A percentile compares a stretch with the other conserved stretches of the same genome.
phyloP scores from a whole-genome alignment of 2,113 vertebrate species.

The Athene cunicularia region DNA sequence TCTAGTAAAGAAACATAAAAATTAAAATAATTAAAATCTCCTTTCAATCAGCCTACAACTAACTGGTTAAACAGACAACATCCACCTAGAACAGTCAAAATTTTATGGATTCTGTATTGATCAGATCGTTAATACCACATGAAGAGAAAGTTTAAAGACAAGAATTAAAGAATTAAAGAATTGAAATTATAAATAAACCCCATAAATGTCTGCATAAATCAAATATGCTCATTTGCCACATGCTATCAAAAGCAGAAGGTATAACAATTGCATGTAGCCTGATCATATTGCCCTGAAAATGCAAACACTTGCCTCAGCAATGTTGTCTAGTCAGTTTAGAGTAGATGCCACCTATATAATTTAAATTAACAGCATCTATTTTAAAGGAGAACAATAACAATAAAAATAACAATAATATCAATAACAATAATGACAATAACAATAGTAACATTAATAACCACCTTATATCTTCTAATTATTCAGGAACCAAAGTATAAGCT shows the following conservation, averaged over 20 bases:
- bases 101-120: background rate
- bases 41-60: constrained; percentile 26
- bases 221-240: background rate
- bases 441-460: background rate
- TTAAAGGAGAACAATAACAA: background rate
- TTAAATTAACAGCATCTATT: background rate
- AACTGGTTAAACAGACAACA: constrained; percentile 17
- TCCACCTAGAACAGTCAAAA: background rate
- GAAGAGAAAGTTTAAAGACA: background rate
- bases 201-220: background rate
- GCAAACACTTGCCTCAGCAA: background rate
- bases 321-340: background rate
- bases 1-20: background rate
- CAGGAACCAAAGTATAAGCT: background rate
- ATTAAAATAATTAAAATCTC: background rate
- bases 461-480: background rate
- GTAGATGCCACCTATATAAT: background rate
- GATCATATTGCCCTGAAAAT: background rate
- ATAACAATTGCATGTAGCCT: background rate
- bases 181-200: background rate
- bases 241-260: background rate
- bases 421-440: background rate
- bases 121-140: background rate
- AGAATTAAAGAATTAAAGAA: background rate
- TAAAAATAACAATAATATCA: background rate